Evolutionary conservation across 2,797 vertebrate species (phyloP), one percentile per base, ranked within the genome.

Genomic region (Anguilla megastoma): DNA sequence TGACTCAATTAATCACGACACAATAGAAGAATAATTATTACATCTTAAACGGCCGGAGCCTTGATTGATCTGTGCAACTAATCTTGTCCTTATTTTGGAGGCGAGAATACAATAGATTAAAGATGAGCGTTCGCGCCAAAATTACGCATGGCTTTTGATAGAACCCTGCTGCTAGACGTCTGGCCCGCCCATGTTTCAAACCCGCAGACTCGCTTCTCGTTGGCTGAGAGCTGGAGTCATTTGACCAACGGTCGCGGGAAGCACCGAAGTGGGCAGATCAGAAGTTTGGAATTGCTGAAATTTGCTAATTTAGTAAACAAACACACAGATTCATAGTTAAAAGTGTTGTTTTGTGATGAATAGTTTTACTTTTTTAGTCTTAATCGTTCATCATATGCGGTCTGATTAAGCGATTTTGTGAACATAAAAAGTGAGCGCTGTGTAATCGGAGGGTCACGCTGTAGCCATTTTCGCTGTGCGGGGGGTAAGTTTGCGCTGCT

Each of bases 161-260:
- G 93, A 96, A 90, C 95, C 92, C 91, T 48, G 18, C 18, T 90
- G 92, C 50, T 45, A 21, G 74, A 12, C 18, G 60, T 0, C 18
- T 0, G 88, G 50, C 86, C 94, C 94, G 93, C 95, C 95, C 92
- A 90, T 94, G 93, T 97, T 98, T 97, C 94, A 97, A 97, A 97
- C 94, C 87, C 84, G 0, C 33, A 8, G 74, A 33, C 0, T 48
- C 24, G 54, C 54, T 87, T 90, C 91, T 93, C 92, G 98, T 97
- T 97, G 97, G 96, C 88, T 79, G 89, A 56, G 0, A 30, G 0
- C 0, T 8, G 0, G 1, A 18, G n/a, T 86, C 97, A 97, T 90
- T 94, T 98, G 97, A 96, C 92, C 96, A 99, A 99, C 98, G 98
- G 98, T 98, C 97, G 98, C 97, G 97, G 97, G 97, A 98, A 98